These are phyloP conservation scores for Myiotriccus ornatus DNA, from an alignment of 2,797 vertebrate species.

Conservation along the genomic window DNA sequence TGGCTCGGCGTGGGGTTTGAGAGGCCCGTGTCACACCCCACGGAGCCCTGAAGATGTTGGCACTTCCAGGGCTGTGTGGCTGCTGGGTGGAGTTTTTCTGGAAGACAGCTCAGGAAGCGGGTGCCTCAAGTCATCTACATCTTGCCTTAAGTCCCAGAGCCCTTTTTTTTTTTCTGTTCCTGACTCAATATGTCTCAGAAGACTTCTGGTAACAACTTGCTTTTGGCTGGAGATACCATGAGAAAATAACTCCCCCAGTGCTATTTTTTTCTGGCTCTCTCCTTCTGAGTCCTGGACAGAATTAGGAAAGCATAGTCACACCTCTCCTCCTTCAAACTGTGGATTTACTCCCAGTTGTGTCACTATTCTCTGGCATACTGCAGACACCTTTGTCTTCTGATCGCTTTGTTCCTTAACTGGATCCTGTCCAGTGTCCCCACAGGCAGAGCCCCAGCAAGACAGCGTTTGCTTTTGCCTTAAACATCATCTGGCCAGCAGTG, in stretches of 20 bases:
- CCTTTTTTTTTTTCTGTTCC: not conserved
- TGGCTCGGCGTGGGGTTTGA: not conserved
- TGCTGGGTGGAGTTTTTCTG: conserved; percentile 27
- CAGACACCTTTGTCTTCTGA: not conserved
- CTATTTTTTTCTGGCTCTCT: conserved; percentile 10
- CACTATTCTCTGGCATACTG: not conserved
- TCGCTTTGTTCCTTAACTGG: not conserved
- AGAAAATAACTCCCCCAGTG: conserved; percentile 54
- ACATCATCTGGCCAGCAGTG: fast-evolving
- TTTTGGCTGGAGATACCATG: conserved; percentile 63
- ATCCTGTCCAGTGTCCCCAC: not conserved
- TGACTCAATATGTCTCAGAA: conserved; percentile 56
- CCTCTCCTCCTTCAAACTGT: not conserved
- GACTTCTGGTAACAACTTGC: conserved; percentile 63
- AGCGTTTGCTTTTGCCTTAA: not conserved
- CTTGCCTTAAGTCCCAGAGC: conserved; percentile 16
- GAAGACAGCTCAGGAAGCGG: conserved; percentile 39
- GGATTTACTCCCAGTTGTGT: not conserved
- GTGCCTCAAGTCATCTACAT: conserved; percentile 43
- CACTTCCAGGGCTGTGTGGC: not conserved
- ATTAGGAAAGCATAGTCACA: conserved; percentile 32
- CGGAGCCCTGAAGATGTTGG: not conserved
- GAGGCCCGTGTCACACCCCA: not conserved
- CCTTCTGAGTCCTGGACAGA: conserved; percentile 11
- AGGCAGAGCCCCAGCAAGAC: not conserved